Conservation (phyloP, 2,888 invertebrate species). For the Dioctria rufipes region DNA sequence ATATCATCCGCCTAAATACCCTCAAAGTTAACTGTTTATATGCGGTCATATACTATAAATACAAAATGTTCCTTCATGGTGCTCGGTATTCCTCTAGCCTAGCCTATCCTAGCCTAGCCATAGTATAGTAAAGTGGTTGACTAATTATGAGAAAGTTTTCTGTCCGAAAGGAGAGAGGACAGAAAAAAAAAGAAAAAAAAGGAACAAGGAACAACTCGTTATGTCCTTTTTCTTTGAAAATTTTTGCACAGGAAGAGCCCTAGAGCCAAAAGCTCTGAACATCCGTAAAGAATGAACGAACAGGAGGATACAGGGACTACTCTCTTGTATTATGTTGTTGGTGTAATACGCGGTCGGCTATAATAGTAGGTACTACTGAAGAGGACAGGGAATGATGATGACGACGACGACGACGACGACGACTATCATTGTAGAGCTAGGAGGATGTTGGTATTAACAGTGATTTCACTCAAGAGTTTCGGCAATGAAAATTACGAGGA, state of each 20-base stretch:
- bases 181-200: neutral
- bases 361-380: conserved; percentile 18
- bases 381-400: neutral
- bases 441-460: conserved; percentile 5
- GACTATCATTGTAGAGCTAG: too few species aligned
- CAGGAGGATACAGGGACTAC: conserved; percentile 5
- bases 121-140: conserved; percentile 23
- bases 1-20: conserved; percentile 50
- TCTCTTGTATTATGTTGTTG: too few species aligned
- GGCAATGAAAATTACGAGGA: conserved; percentile 49
- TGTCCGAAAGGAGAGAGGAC: neutral
- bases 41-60: neutral
- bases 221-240: conserved; percentile 38
- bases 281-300: conserved; percentile 23
- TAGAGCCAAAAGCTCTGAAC: conserved; percentile 27
- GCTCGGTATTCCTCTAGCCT: too few species aligned
- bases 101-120: neutral
- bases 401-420: too few species aligned
- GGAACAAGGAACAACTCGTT: conserved; percentile 25
- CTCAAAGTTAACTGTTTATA: conserved; percentile 29
- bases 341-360: too few species aligned
- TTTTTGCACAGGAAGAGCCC: conserved; percentile 39
- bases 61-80: neutral
- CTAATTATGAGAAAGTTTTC: conserved; percentile 52
- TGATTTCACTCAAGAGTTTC: conserved; percentile 50